Evolutionary conservation across 2,113 vertebrate species (phyloP).

Genomic region (Halichoeres trimaculatus): DNA sequence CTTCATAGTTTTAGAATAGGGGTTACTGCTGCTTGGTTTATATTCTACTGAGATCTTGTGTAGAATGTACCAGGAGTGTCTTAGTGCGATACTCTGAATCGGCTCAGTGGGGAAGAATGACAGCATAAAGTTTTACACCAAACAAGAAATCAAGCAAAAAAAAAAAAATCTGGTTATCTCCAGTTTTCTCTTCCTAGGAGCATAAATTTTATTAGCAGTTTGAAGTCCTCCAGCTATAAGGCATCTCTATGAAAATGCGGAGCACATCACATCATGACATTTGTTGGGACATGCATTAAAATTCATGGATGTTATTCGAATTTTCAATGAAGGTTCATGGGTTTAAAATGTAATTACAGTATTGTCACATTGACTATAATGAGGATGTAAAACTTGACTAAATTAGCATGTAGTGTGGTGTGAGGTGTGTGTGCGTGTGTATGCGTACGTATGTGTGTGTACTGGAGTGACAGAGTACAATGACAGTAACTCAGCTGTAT

Average conservation of each 20-base stretch:
- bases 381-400: not conserved
- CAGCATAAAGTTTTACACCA: not conserved
- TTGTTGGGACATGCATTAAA: not conserved
- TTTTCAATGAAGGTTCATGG: not conserved
- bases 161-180: not conserved
- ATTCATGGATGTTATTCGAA: slow-evolving; percentile 3
- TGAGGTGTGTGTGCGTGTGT: not conserved
- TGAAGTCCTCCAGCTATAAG: no score
- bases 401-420: not conserved
- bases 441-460: not conserved
- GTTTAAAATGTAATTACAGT: not conserved
- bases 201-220: no score
- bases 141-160: no score
- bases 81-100: no score
- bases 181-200: not conserved
- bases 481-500: not conserved
- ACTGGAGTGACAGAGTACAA: not conserved
- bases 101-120: no score
- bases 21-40: no score
- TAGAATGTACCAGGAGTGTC: not conserved
- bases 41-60: no score
- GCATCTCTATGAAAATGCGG: not conserved
- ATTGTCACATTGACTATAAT: not conserved
- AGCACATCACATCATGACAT: not conserved
- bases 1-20: no score